Evolutionary conservation across 2,113 vertebrate species (phyloP).

Genomic region (Dolichotis patagonum): DNA sequence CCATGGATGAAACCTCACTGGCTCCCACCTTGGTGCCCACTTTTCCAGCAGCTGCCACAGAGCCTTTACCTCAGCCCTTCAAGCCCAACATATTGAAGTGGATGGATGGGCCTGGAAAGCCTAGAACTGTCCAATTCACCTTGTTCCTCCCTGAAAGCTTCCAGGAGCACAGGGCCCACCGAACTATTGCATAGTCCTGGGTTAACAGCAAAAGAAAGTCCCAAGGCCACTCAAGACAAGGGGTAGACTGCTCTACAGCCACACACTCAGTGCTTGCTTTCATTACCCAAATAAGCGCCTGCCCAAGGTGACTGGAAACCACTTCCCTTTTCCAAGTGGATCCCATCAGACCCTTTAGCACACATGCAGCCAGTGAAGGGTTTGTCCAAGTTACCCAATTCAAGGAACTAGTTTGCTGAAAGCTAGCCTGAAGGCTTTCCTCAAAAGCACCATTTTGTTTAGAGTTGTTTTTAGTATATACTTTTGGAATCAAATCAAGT

Average conservation of each 20-base stretch:
- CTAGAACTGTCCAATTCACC: too few species aligned
- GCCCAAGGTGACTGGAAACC: not conserved
- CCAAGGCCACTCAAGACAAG: not conserved
- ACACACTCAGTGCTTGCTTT: not conserved
- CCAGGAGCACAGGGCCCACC: not conserved
- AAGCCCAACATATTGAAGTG: not conserved
- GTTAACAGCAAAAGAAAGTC: too few species aligned
- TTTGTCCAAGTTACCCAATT: not conserved
- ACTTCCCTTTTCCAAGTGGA: not conserved
- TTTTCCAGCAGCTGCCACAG: not conserved
- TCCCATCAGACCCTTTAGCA: not conserved
- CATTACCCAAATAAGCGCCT: accelerated
- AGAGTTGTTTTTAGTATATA: not conserved
- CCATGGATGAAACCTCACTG: not conserved
- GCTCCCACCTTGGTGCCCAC: not conserved
- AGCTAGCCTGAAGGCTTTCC: not conserved
- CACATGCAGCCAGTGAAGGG: not conserved
- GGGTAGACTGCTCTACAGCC: not conserved
- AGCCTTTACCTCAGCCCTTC: not conserved
- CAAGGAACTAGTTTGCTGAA: not conserved
- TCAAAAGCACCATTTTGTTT: not conserved
- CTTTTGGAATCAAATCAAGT: not conserved
- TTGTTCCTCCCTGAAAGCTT: not conserved
- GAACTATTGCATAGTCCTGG: not conserved
- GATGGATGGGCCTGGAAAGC: not conserved